Base-by-base conservation (phyloP, 2,797 vertebrate genomes). In the Pteronotus mesoamericanus region DNA sequence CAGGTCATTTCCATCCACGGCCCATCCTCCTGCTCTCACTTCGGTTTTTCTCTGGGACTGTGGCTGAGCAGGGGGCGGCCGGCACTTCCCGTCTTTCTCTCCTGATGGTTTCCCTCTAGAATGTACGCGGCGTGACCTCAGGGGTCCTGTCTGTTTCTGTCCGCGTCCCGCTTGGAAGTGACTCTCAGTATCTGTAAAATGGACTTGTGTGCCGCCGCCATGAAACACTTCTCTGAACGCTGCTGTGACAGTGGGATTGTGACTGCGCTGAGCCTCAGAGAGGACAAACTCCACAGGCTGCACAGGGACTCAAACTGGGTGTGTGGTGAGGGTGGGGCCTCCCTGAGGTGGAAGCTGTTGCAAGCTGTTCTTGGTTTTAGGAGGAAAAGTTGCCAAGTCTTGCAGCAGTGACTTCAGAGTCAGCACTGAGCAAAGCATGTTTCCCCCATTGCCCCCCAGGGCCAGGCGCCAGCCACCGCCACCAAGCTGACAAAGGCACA, bases 381-480 rank as follows among this genome's bases (percentile, higher is more conserved):
- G 42, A 74, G 14, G 22, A 85, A 57, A 71, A 14, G 1, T 53
- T 68, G 16, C 11, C 48, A 74, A 79, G 51, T 51, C 34, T 68
- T 77, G 26, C 26, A 21, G 2, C 8, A 57, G n/a, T 22, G 2
- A n/a, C n/a, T 53, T 87, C 14, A 66, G 44, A 84, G 3, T 39
- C 22, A 88, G 53, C 51, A 8, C 0, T 24, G 48, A 57, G 1
- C 19, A 39, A 46, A 72, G 19, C 1, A 10, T 26, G 16, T 19
- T 87, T 96, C 1, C 8, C 8, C 1, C 8, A 8, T 22, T 16
- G 2, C 2, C 2, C 18, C 5, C 72, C 22, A 55, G 37, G 42
- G 51, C 79, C 29, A 5, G 34, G 6, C 4, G 16, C 1, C 3
- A 0, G 16, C 1, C 3, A 0, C 34, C 34, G 26, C 74, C 29